Percentiles rank a stretch among this genome's conserved stretches.
Evolutionary conservation across 2,888 invertebrate genomes (phyloP).

Genomic region (Leucophenga maculata): DNA sequence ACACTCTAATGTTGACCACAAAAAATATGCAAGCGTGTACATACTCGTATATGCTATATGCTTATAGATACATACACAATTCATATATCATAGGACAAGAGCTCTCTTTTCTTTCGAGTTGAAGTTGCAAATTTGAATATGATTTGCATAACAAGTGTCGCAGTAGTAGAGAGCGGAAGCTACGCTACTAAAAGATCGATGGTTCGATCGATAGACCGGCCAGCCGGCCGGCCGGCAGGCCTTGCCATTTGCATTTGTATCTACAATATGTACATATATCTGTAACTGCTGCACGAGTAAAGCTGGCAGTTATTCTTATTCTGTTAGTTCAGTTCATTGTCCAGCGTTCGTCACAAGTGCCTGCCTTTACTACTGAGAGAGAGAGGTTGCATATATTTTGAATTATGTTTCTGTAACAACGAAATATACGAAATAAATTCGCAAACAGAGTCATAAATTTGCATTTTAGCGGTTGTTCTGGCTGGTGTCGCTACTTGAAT

Average conservation of each 20-base stretch:
- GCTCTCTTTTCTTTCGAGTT: neutral
- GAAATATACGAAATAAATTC: neutral
- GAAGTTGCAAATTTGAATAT: conserved; percentile 49
- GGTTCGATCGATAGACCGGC: neutral
- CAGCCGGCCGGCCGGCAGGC: neutral
- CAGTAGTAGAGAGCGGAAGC: conserved; percentile 28
- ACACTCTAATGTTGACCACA: conserved; percentile 13
- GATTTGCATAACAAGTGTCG: conserved; percentile 58
- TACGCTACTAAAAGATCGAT: neutral
- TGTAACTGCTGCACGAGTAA: neutral
- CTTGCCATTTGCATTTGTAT: neutral
- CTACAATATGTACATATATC: neutral
- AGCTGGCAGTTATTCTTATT: neutral
- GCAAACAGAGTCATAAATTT: conserved; percentile 9
- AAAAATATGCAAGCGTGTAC: neutral
- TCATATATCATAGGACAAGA: neutral
- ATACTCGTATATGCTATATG: no score
- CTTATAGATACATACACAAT: neutral
- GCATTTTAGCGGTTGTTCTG: conserved; percentile 19
- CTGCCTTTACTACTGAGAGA: no score
- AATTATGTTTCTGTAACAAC: conserved; percentile 8
- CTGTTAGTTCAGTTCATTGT: neutral
- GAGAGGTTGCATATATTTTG: conserved; percentile 7
- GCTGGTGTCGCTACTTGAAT: neutral
- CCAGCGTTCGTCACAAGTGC: neutral